Base-by-base conservation (phyloP, 2,888 invertebrate genomes). In the Phyto melanocephala region DNA sequence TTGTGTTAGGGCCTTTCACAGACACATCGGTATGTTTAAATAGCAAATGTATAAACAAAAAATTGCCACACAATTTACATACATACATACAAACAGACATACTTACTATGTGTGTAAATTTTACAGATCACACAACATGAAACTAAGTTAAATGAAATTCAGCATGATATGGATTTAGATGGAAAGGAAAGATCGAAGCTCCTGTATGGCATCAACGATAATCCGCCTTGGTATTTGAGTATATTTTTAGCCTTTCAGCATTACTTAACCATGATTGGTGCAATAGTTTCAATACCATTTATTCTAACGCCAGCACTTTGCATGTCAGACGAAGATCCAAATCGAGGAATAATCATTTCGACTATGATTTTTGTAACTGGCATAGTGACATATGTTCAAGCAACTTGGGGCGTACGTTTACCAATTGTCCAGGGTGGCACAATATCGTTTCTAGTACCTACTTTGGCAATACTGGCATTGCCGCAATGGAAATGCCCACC, bases 331-430 rank as follows among this genome's bases (percentile, higher is more conserved):
- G 93, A 94, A 47, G 95, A 95, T 90, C 95, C 95, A 0, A 93
- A 94, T 80, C 92, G 95, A 54, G 95, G 95, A 82, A 93, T 95
- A 87, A 95, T 96, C 74, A 95, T 96, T 82, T 95, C 95, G 0
- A 96, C 96, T 0, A 95, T 96, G 94, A 95, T 96, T 84, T 95
- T 96, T 87, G 95, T 96, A 37, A 95, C 96, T 37, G 94, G 95
- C n/a, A 91, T 96, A 2, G 94, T 96, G 45, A 96, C 96, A 0
- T 93, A 94, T 88, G 87, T 95, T 10, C 96, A 96, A 89, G 92
- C 93, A 0, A 95, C 95, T 0, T 93, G 95, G 89, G 96, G 96
- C 2, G 95, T 95, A 86, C 94, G 95, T 0, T 90, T 95, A 83
- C 95, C 95, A 2, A 93, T 95, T 72, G 95, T 95, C 0, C 95